A percentile compares a stretch with the other conserved stretches of the same genome.
phyloP scores from a whole-genome alignment of 1,140 invertebrate genomes.

The Luehdorfia chinensis region DNA sequence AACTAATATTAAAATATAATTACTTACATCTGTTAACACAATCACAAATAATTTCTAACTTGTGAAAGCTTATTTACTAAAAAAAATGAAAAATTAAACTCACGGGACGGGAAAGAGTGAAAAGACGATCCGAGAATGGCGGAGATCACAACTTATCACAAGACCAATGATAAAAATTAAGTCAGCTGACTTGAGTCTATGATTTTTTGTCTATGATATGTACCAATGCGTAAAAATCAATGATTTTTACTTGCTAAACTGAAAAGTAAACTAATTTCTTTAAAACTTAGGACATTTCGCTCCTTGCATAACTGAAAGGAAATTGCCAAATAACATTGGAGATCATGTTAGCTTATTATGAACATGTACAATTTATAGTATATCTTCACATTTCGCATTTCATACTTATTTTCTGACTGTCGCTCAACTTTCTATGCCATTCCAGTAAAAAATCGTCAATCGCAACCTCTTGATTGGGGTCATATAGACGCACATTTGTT shows the following conservation, averaged over 20 bases:
- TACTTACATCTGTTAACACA: slow-evolving; percentile 44
- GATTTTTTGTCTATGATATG: slow-evolving; percentile 45
- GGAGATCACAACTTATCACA: slow-evolving; percentile 75
- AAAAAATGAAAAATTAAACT: slow-evolving; percentile 56
- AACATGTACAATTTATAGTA: too few relatives aligned
- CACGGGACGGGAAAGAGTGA: slow-evolving; percentile 69
- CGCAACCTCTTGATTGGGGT: too few relatives aligned
- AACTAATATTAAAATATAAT: slow-evolving; percentile 25
- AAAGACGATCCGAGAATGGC: slow-evolving; percentile 75
- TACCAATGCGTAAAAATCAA: background rate
- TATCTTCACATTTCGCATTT: too few relatives aligned
- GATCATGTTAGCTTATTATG: too few relatives aligned
- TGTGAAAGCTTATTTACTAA: slow-evolving; percentile 30
- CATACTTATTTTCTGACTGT: too few relatives aligned
- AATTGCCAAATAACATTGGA: too few relatives aligned
- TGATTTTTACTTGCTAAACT: background rate
- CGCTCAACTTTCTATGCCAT: too few relatives aligned
- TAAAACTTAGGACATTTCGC: background rate
- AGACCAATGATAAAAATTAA: slow-evolving; percentile 75
- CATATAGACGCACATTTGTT: too few relatives aligned
- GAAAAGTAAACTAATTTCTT: background rate
- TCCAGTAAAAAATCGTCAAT: too few relatives aligned
- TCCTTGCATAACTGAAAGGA: background rate
- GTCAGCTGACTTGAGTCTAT: slow-evolving; percentile 74
- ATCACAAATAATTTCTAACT: slow-evolving; percentile 33